Percentiles rank a stretch among this genome's conserved stretches.
Conservation (phyloP, 2,113 vertebrate genomes). For the Donacobius atricapilla region DNA sequence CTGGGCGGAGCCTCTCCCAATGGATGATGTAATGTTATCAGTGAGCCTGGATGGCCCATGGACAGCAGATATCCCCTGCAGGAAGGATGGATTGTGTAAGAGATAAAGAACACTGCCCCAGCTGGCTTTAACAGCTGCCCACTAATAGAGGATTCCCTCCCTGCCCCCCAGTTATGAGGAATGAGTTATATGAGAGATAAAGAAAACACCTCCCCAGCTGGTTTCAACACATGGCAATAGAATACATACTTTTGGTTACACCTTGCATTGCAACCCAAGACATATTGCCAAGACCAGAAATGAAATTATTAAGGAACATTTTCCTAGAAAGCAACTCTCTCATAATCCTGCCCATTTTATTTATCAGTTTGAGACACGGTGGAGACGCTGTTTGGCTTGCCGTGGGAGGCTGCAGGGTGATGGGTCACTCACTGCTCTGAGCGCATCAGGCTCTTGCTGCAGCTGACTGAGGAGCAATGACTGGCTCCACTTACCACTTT, state of each 20-base stretch:
- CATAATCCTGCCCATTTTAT: background rate
- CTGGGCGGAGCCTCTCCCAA: no score
- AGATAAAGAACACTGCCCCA: no score
- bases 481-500: background rate
- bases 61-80: no score
- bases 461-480: background rate
- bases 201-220: no score
- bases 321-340: background rate
- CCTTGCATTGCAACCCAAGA: background rate
- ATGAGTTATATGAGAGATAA: no score
- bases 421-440: background rate
- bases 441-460: background rate
- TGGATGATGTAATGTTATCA: no score
- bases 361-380: background rate
- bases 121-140: background rate
- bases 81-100: no score
- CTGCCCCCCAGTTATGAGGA: no score
- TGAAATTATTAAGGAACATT: background rate
- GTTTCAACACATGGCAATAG: no score
- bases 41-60: no score
- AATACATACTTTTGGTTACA: background rate
- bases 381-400: background rate
- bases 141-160: no score
- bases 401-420: background rate
- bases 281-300: background rate